Base-by-base conservation (phyloP, 1,140 invertebrate genomes). In the Bathynomus jamesi region DNA sequence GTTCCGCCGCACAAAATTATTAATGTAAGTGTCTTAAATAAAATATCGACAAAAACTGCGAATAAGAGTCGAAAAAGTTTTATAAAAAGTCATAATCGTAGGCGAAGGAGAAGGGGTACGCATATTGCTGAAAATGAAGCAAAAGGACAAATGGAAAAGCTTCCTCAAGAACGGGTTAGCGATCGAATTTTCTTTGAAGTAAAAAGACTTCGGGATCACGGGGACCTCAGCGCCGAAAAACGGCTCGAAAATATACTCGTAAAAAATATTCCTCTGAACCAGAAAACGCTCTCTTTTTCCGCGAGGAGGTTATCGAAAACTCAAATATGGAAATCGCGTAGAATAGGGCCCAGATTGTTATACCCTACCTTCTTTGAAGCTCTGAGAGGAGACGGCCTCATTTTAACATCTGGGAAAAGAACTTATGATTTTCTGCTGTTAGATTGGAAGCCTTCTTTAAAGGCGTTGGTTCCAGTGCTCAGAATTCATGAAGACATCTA, bases 371-470 rank as follows among this genome's bases (percentile, higher is more conserved):
- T 29, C 27, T 69, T 69, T 28, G 28, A 61, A 17, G 67, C 53
- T 21, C 60, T 69, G 46, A 27, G 60, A 21, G 46, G 67, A 28
- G 53, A 28, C 31, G 67, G 31, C 24, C 46, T 69, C 27, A 27
- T 69, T 17, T 69, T 61, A 30, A 27, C 67, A 2, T 61, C 67
- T 0, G 67, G 67, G 17, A 61, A 61, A 24, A 60, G 67, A 25
- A 69, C 60, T 17, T 69, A 61, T 61, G 53, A 69, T 61, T 69
- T 69, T 21, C 25, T 69, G 2, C 46, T 69, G 13, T 13, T 69
- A 8, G 67, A 69, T 28, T 69, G 67, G 67, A 69, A 61, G 61
- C 67, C 67, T 4, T 30, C 11, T 28, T 28, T 69, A 28, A 61
- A 69, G 24, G 46, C 60, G 11, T 61, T 69, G 29, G 53, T 69